A percentile compares a stretch with the other conserved stretches of the same genome.
Evolutionary conservation across 2,888 invertebrate genomes (phyloP).

Genomic region (Trachelus iudaicus): DNA sequence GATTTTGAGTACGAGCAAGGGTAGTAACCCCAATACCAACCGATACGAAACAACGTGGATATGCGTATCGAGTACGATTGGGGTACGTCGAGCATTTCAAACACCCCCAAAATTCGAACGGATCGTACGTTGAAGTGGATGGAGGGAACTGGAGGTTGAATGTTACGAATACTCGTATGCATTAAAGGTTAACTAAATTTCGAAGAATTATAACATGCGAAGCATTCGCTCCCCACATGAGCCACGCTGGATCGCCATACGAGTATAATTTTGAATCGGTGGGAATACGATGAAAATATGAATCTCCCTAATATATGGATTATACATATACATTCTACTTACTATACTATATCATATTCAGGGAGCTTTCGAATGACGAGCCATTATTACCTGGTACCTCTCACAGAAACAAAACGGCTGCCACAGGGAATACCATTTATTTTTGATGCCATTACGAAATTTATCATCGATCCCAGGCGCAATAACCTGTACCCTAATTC

Average conservation of each 20-base stretch:
- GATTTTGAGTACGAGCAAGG: neutral
- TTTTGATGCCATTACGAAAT: neutral
- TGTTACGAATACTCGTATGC: constrained; percentile 34
- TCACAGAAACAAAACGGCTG: no score
- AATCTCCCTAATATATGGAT: neutral
- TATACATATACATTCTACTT: no score
- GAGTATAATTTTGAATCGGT: neutral
- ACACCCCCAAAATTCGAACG: neutral
- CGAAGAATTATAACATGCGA: constrained; percentile 40
- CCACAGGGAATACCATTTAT: no score
- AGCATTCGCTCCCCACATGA: constrained; percentile 10
- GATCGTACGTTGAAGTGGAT: neutral
- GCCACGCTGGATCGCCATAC: neutral
- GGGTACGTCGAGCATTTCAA: neutral
- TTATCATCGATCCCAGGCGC: neutral
- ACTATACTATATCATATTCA: no score
- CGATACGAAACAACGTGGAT: neutral
- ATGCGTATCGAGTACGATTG: neutral
- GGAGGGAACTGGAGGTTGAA: neutral
- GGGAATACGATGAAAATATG: neutral
- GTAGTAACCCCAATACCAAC: neutral
- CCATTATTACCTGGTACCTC: no score
- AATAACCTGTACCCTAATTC: neutral
- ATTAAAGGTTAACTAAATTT: constrained; percentile 48
- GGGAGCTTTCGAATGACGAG: no score